Evolutionary conservation across 2,797 vertebrate genomes (phyloP).

Genomic region (Vespertilio murinus): DNA sequence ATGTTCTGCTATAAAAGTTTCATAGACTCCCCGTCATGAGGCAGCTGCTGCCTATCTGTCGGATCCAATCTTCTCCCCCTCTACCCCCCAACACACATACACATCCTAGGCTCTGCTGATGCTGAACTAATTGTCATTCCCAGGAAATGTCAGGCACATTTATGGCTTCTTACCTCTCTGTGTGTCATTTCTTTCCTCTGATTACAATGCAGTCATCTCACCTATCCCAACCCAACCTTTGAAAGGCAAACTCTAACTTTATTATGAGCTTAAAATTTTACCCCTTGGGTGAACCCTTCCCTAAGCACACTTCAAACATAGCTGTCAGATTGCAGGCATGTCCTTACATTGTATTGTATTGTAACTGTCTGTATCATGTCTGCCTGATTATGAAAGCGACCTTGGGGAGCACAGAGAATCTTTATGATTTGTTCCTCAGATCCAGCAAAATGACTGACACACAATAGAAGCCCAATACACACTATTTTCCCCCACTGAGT

Average conservation of each 20-base stretch:
- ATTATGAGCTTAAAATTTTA: constrained; percentile 48
- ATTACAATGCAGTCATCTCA: constrained; percentile 61
- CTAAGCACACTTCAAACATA: constrained; percentile 23
- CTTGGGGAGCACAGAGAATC: background rate
- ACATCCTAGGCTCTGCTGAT: background rate
- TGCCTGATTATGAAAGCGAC: background rate
- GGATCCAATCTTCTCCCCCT: background rate
- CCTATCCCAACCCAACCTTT: background rate
- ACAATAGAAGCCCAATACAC: background rate
- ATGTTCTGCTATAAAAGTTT: background rate
- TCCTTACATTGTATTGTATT: background rate
- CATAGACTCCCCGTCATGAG: background rate
- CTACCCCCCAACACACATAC: background rate
- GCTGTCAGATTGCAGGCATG: constrained; percentile 11
- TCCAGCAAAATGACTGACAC: background rate
- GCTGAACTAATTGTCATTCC: constrained; percentile 15
- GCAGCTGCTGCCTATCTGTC: background rate
- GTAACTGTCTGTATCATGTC: background rate
- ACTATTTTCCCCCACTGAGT: background rate
- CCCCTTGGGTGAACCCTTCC: constrained; percentile 41
- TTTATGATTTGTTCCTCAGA: background rate
- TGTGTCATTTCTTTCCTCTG: constrained; percentile 36
- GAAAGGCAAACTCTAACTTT: constrained; percentile 37
- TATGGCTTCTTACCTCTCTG: background rate
- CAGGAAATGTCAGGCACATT: constrained; percentile 31